A percentile compares a stretch with the other conserved stretches of the same genome.
Evolutionary conservation across 1,140 invertebrate species (phyloP).

Genomic region (Euglossa dilemma): DNA sequence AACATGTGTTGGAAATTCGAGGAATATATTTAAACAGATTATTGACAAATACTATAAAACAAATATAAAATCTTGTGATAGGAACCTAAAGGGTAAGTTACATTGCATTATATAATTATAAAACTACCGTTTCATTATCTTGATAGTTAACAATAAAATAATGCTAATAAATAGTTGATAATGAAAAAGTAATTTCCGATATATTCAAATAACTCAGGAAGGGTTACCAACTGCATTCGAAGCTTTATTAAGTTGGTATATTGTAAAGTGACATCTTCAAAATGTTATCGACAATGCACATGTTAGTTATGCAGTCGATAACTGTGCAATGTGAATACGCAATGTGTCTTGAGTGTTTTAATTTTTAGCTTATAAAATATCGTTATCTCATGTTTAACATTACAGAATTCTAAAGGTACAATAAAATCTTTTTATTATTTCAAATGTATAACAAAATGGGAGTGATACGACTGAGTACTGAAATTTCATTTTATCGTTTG

Average conservation of each 20-base stretch:
- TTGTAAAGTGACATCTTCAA: not conserved
- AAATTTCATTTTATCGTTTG: not conserved
- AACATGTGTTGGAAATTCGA: not conserved
- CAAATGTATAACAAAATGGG: not conserved
- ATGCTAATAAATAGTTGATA: not conserved
- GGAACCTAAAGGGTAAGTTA: not conserved
- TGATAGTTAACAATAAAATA: not conserved
- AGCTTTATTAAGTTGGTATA: not conserved
- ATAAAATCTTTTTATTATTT: not conserved
- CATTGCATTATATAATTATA: not conserved
- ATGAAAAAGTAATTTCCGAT: not conserved
- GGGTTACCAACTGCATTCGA: not conserved
- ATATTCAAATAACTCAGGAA: not conserved
- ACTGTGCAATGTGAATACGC: not conserved
- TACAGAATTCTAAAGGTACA: not conserved
- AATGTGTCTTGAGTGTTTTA: not conserved
- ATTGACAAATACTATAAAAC: not conserved
- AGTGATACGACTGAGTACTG: not conserved
- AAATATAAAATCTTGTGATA: not conserved
- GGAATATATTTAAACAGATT: conserved; percentile 3
- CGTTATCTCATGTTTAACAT: not conserved
- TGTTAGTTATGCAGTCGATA: not conserved
- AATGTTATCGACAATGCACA: not conserved
- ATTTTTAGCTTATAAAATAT: not conserved
- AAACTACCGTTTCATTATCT: not conserved